Conservation (phyloP, 2,888 invertebrate species). For the Callosobruchus maculatus region DNA sequence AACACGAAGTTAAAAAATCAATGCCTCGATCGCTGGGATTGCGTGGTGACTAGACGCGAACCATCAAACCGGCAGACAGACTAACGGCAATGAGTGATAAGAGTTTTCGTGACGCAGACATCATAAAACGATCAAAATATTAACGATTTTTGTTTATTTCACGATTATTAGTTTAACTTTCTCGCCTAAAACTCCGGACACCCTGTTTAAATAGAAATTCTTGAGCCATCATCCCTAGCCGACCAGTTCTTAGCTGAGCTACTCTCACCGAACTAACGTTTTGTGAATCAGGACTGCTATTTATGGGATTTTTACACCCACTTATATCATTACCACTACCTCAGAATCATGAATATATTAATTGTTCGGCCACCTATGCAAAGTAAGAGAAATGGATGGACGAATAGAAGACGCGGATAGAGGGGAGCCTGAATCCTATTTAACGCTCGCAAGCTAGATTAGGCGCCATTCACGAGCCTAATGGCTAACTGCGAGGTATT, state of each 20-base stretch:
- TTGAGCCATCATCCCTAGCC: not conserved
- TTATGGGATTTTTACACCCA: not conserved
- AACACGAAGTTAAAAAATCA: too few species aligned
- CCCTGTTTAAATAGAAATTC: not conserved
- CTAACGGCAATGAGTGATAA: too few species aligned
- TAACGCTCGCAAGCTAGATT: not conserved
- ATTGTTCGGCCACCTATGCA: not conserved
- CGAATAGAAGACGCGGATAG: not conserved
- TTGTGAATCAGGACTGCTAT: not conserved
- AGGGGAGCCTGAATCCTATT: not conserved
- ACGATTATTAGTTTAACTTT: too few species aligned
- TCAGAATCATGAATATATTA: not conserved
- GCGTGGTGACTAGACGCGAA: too few species aligned
- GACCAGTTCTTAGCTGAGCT: not conserved
- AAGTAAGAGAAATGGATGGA: not conserved
- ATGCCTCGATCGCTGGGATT: too few species aligned
- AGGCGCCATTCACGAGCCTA: not conserved
- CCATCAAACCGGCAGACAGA: too few species aligned
- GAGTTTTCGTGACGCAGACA: too few species aligned
- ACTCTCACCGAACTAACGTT: not conserved
- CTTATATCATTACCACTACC: not conserved
- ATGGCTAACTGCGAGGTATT: too few species aligned
- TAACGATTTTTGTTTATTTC: too few species aligned
- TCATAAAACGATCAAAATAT: too few species aligned
- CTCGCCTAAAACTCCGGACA: not conserved